phyloP scores from a whole-genome alignment of 1,140 invertebrate species.

The Euura lappo region DNA sequence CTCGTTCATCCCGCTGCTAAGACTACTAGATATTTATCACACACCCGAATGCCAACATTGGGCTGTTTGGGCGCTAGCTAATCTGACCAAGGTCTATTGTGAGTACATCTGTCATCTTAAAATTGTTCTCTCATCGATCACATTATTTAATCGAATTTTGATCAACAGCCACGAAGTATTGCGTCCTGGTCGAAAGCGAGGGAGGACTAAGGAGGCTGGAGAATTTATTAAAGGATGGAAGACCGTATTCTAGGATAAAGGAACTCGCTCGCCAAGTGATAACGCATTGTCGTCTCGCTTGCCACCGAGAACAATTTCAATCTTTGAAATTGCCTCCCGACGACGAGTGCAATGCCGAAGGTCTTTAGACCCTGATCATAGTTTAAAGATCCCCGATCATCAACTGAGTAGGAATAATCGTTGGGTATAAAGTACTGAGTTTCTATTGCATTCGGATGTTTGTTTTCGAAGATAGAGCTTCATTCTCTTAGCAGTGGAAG shows the following conservation, averaged over 20 bases:
- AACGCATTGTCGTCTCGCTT: constrained; percentile 63
- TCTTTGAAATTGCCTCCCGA: background rate
- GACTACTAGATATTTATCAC: constrained; percentile 79
- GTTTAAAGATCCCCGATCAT: background rate
- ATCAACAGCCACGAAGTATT: constrained; percentile 84
- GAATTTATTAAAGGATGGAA: constrained; percentile 68
- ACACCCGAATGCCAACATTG: constrained; percentile 93
- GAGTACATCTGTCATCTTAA: constrained; percentile 57
- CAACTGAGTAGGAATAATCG: background rate
- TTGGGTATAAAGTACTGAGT: background rate
- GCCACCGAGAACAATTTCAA: constrained; percentile 20
- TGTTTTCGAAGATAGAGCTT: background rate
- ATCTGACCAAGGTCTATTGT: constrained; percentile 93
- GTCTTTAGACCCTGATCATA: background rate
- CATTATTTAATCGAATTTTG: constrained; percentile 52
- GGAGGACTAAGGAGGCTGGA: constrained; percentile 79
- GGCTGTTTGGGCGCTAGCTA: constrained; percentile 97
- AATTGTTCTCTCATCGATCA: constrained; percentile 17
- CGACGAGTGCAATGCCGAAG: background rate
- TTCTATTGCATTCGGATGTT: background rate
- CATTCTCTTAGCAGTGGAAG: background rate
- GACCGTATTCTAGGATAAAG: constrained; percentile 70
- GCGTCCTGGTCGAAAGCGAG: constrained; percentile 83
- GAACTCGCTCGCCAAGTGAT: constrained; percentile 71
- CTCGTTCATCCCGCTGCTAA: constrained; percentile 90